Percentiles rank a stretch among this genome's conserved stretches.
These are phyloP conservation scores for Halcyon badia DNA, from an alignment of 2,797 vertebrate genomes.

Conservation along the genomic window DNA sequence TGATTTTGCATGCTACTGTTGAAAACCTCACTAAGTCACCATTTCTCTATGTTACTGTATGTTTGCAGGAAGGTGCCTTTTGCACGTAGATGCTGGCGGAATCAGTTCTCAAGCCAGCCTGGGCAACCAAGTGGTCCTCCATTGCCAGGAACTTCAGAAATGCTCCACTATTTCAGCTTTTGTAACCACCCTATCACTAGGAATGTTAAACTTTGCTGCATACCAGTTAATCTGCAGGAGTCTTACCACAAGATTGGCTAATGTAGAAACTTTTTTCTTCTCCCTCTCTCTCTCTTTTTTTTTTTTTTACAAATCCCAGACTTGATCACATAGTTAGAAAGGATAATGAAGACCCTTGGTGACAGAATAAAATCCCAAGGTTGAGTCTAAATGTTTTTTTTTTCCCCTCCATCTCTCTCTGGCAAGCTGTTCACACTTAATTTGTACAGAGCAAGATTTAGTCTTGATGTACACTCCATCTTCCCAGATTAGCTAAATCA, in stretches of 20 bases:
- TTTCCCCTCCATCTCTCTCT: neutral
- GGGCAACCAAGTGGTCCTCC: neutral
- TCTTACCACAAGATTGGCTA: neutral
- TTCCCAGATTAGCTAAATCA: neutral
- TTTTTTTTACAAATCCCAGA: neutral
- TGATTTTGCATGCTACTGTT: neutral
- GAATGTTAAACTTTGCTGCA: neutral
- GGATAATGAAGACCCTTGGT: neutral
- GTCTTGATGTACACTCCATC: neutral
- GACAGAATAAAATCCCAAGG: neutral
- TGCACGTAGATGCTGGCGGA: neutral
- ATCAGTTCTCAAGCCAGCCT: neutral
- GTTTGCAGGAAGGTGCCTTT: neutral
- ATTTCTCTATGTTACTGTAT: neutral
- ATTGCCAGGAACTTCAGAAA: neutral
- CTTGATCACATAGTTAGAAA: neutral
- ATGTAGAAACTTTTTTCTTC: neutral
- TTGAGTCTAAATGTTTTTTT: neutral
- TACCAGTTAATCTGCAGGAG: neutral
- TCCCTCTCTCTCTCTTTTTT: no score
- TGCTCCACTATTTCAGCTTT: neutral
- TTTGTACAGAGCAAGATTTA: neutral
- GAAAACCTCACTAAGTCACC: neutral
- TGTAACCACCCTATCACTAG: neutral
- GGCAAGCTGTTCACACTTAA: conserved; percentile 19